Percentiles rank a stretch among this genome's conserved stretches.
Evolutionary conservation across 1,140 invertebrate genomes (phyloP).

Genomic region (Schlechtendalia chinensis): DNA sequence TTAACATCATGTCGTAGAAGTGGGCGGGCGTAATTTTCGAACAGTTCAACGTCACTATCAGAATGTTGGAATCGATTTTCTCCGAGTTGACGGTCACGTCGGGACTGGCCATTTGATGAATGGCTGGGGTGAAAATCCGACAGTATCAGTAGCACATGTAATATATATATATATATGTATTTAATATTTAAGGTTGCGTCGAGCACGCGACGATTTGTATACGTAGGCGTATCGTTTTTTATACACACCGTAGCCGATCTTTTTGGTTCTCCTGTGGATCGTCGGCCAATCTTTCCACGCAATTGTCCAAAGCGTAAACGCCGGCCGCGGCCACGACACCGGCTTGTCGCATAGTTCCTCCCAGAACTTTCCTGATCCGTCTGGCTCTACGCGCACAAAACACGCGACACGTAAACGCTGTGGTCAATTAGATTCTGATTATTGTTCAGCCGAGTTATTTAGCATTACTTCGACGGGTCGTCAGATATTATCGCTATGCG

Average conservation of each 20-base stretch:
- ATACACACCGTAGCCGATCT: conserved; percentile 68
- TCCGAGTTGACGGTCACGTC: conserved; percentile 65
- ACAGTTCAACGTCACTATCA: conserved; percentile 65
- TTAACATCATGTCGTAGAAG: conserved; percentile 62
- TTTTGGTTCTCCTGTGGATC: conserved; percentile 74
- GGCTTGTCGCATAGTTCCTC: conserved; percentile 88
- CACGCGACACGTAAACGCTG: neutral
- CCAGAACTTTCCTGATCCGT: conserved; percentile 80
- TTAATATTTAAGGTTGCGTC: conserved; percentile 12
- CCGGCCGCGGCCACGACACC: conserved; percentile 88
- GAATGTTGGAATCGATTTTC: conserved; percentile 74
- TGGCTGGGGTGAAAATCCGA: conserved; percentile 59
- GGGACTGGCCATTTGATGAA: conserved; percentile 58
- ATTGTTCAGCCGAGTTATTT: too few relatives aligned
- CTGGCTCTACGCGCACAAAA: conserved; percentile 62
- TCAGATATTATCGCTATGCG: too few relatives aligned
- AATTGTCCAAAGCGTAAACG: conserved; percentile 74
- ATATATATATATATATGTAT: too few relatives aligned
- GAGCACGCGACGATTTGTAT: neutral
- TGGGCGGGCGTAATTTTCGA: conserved; percentile 59
- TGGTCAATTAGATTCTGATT: too few relatives aligned
- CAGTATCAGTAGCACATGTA: neutral
- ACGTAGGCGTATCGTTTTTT: too few relatives aligned
- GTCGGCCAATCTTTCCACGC: conserved; percentile 65
- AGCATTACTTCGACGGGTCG: too few relatives aligned